Percentiles rank a stretch among this genome's conserved stretches.
These are phyloP conservation scores for Tetragonula clypearis DNA, from an alignment of 1,140 invertebrate species.

Conservation along the genomic window DNA sequence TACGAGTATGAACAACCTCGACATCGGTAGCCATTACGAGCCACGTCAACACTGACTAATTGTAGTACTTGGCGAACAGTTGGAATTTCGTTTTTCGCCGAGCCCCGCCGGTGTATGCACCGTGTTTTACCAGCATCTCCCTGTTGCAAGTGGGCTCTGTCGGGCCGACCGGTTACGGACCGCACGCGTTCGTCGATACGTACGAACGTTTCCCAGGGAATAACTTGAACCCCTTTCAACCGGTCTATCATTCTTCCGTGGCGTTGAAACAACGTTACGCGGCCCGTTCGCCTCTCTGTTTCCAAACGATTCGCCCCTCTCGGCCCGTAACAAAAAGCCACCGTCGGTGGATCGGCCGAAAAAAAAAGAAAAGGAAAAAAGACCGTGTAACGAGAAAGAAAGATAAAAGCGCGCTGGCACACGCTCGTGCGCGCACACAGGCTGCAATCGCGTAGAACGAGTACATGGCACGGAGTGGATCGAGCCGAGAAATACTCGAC, in stretches of 20 bases:
- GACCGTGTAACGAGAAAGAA: slow-evolving; percentile 6
- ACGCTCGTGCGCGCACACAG: too few species aligned
- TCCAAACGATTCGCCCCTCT: background rate
- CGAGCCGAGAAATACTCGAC: slow-evolving; percentile 17
- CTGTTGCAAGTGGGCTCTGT: background rate
- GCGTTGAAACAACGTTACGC: slow-evolving; percentile 19
- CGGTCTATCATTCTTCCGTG: slow-evolving; percentile 38
- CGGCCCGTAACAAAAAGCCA: slow-evolving; percentile 1
- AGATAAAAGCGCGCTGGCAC: background rate
- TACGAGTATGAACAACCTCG: slow-evolving; percentile 72
- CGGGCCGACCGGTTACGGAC: background rate
- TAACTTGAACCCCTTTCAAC: slow-evolving; percentile 38
- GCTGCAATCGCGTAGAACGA: too few species aligned
- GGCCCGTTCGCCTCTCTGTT: background rate
- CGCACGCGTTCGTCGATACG: slow-evolving; percentile 20
- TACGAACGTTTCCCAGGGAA: slow-evolving; percentile 33
- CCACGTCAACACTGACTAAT: slow-evolving; percentile 71
- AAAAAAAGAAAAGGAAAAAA: background rate
- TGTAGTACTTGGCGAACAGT: slow-evolving; percentile 58
- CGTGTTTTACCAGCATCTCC: background rate
- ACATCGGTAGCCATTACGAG: slow-evolving; percentile 65
- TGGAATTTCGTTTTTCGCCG: slow-evolving; percentile 61
- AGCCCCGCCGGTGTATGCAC: too few species aligned
- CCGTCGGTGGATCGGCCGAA: background rate
- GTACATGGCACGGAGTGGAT: background rate